Base-by-base conservation (phyloP, 2,888 invertebrate species). In the Lamellibrachia columna region DNA sequence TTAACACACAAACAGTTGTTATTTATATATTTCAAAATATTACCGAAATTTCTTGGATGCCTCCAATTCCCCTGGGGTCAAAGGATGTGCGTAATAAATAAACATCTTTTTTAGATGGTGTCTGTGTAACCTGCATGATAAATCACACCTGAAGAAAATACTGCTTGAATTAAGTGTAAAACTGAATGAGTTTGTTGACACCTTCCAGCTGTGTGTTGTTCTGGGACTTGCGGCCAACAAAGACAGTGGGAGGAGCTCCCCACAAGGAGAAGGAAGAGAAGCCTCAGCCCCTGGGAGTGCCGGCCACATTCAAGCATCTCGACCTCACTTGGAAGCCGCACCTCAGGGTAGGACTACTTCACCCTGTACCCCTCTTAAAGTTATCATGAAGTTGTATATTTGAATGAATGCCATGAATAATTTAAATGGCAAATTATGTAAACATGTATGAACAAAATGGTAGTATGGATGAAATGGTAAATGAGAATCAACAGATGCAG, bases 271-370 rank as follows among this genome's bases (percentile, higher is more conserved):
- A 94, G 94, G 94, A 40, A 93, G 58, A 52, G 0, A 92, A 94
- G 11, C 95, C 95, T 93, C 95, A 96, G 93, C 95, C 96, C 7
- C 93, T 94, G 94, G 96, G 96, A 53, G 95, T 96, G 2, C 95
- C 96, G 6, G 95, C 95, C 91, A 96, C 96, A 90, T 96, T 96
- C 94, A 96, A 95, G 94, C 96, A 96, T 93, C 94, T 96, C 53
- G 96, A 96, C 93, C 95, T 96, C 52, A 94, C 94, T 7, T 96
- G 96, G 96, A 96, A 96, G 94, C 96, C 96, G 15, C 94, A 95
- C 92, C 95, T 96, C 11, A 96, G 95, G 95, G 96, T 96, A 92
- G 90, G 93, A 91, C 53, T 52, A 9, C 58, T 53, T 6, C 11
- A 53, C 3, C 91, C 40, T 40, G 40, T 91, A 1, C 11, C 91